A percentile compares a stretch with the other conserved stretches of the same genome.
phyloP scores from a whole-genome alignment of 2,888 invertebrate genomes.

The Dicyrtoma fusca region DNA sequence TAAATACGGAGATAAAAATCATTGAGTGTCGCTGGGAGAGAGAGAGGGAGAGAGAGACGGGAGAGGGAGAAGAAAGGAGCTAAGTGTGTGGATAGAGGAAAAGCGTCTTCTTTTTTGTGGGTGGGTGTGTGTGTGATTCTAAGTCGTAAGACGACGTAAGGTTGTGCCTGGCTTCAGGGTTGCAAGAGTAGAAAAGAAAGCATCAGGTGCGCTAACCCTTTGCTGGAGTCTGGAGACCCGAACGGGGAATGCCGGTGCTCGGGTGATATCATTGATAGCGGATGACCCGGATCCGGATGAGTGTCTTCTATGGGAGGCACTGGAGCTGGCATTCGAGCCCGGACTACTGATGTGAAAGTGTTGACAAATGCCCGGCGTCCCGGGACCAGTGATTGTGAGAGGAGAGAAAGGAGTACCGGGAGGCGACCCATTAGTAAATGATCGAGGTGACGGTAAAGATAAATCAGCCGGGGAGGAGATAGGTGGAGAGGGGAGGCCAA shows the following conservation, averaged over 20 bases:
- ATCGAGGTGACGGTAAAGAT: slow-evolving; percentile 54
- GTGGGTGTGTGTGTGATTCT: no score
- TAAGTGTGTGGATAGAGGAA: no score
- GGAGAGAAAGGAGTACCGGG: slow-evolving; percentile 51
- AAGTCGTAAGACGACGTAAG: slow-evolving; percentile 14
- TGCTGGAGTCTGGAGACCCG: slow-evolving; percentile 76
- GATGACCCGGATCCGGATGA: slow-evolving; percentile 53
- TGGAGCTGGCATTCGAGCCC: slow-evolving; percentile 48
- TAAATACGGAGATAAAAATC: no score
- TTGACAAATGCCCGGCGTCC: slow-evolving; percentile 46
- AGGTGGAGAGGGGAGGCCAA: slow-evolving; percentile 53
- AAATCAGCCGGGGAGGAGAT: slow-evolving; percentile 45
- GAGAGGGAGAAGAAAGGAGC: slow-evolving; percentile 3
- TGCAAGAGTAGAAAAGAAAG: slow-evolving; percentile 42
- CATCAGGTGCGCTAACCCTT: slow-evolving; percentile 71
- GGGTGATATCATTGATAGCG: slow-evolving; percentile 66
- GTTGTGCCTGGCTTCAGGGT: slow-evolving; percentile 18
- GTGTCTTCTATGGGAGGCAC: slow-evolving; percentile 48
- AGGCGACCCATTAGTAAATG: slow-evolving; percentile 47
- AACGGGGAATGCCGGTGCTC: slow-evolving; percentile 64
- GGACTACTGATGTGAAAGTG: slow-evolving; percentile 43
- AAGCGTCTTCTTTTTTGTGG: slow-evolving; percentile 35
- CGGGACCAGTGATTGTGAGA: slow-evolving; percentile 41
- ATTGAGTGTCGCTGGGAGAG: no score
- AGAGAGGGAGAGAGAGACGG: not conserved